These are phyloP conservation scores for Acrocyrtus sp. DNA, from an alignment of 2,888 invertebrate species.

Conservation along the genomic window DNA sequence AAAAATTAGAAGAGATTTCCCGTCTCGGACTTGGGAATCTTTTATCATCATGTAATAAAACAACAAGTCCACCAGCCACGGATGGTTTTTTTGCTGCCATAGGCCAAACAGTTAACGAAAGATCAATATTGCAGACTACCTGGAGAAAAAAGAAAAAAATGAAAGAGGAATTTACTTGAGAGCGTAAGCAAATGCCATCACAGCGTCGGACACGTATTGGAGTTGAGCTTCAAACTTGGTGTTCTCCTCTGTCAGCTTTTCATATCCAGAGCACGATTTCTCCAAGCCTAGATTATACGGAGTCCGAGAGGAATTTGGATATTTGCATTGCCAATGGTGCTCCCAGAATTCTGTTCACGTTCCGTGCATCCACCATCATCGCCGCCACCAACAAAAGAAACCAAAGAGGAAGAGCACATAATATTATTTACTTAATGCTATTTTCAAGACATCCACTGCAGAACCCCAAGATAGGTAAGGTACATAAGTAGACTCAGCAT, in stretches of 20 bases:
- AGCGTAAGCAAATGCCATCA: conserved; percentile 95
- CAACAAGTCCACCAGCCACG: neutral
- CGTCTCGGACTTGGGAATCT: neutral
- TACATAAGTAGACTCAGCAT: too few species aligned
- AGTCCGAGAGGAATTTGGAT: conserved; percentile 81
- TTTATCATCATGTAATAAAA: conserved; percentile 3
- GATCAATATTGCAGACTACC: neutral
- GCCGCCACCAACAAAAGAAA: conserved; percentile 54
- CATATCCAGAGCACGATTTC: conserved; percentile 79
- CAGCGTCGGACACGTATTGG: conserved; percentile 96
- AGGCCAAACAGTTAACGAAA: conserved; percentile 4
- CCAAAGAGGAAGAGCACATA: conserved; percentile 20
- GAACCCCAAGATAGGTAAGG: too few species aligned
- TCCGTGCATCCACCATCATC: neutral
- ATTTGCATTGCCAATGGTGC: conserved; percentile 89
- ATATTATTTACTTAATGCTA: neutral
- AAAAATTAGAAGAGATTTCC: conserved; percentile 14
- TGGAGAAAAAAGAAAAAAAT: conserved; percentile 15
- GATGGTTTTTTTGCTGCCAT: neutral
- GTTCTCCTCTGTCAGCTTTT: conserved; percentile 78
- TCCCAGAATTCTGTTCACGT: conserved; percentile 88
- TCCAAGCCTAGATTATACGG: conserved; percentile 83
- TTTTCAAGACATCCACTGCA: too few species aligned
- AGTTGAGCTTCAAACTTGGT: conserved; percentile 92
- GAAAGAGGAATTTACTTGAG: conserved; percentile 65